These are phyloP conservation scores for Ophion costatus DNA, from an alignment of 2,888 invertebrate genomes.

Conservation along the genomic window DNA sequence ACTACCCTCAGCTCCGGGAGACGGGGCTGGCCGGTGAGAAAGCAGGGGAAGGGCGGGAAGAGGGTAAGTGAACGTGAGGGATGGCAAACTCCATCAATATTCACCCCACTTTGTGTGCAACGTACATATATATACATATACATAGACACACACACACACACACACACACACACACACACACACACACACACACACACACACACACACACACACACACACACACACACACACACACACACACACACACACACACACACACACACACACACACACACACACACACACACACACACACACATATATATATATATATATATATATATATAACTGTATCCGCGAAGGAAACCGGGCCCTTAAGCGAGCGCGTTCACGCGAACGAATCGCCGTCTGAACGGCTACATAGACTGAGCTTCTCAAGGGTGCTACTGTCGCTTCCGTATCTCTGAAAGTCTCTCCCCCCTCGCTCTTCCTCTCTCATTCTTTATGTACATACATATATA, in stretches of 20 bases:
- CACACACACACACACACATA: slow-evolving; percentile 7
- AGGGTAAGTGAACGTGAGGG: slow-evolving; percentile 58
- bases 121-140: slow-evolving; percentile 1
- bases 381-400: slow-evolving; percentile 65
- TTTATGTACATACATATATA: too few relatives aligned
- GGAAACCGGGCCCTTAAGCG: slow-evolving; percentile 74
- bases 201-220: slow-evolving; percentile 12
- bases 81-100: slow-evolving; percentile 75
- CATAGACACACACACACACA: slow-evolving; percentile 22
- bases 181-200: neutral
- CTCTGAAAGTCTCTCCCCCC: slow-evolving; percentile 4
- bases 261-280: neutral
- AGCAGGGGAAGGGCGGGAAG: neutral
- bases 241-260: slow-evolving; percentile 12
- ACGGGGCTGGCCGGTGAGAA: neutral
- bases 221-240: slow-evolving; percentile 21
- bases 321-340: slow-evolving; percentile 54
- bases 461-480: too few relatives aligned
- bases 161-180: slow-evolving; percentile 6
- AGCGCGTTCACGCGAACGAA: slow-evolving; percentile 76
- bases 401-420: slow-evolving; percentile 40
- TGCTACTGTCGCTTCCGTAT: slow-evolving; percentile 46
- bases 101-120: slow-evolving; percentile 69
- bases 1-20: slow-evolving; percentile 63
- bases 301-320: neutral